A percentile compares a stretch with the other conserved stretches of the same genome.
These are phyloP conservation scores for Pygmarrhopalites habei DNA, from an alignment of 1,140 invertebrate species.

Conservation along the genomic window DNA sequence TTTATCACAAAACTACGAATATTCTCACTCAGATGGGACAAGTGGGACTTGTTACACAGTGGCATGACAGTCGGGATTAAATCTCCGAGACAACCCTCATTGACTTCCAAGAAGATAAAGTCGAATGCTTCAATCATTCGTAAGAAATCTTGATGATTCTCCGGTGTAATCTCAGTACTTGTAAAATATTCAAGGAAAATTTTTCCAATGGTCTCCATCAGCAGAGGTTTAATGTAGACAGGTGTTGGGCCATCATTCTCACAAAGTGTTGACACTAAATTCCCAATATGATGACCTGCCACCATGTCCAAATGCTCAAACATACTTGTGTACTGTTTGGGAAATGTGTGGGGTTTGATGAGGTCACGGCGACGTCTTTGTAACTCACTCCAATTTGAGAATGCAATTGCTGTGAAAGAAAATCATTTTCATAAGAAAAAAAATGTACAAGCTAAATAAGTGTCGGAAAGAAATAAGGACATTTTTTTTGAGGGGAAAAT, in stretches of 20 bases:
- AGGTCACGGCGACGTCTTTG: conserved; percentile 70
- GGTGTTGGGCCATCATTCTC: background rate
- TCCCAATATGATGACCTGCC: background rate
- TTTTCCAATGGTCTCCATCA: conserved; percentile 66
- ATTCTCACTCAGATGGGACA: conserved; percentile 58
- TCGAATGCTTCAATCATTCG: conserved; percentile 67
- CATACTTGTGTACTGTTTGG: conserved; percentile 60
- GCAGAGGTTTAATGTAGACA: conserved; percentile 53
- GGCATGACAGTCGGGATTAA: conserved; percentile 76
- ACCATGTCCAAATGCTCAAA: conserved; percentile 48
- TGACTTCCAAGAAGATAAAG: conserved; percentile 70
- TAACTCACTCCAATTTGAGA: conserved; percentile 76
- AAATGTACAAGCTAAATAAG: background rate
- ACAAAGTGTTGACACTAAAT: background rate
- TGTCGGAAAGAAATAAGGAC: background rate
- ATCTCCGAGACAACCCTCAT: conserved; percentile 78
- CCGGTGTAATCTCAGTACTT: conserved; percentile 59
- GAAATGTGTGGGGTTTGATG: conserved; percentile 66
- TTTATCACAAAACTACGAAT: conserved; percentile 69
- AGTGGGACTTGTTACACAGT: conserved; percentile 62
- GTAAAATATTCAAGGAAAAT: conserved; percentile 81
- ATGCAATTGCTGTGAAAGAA: conserved; percentile 62
- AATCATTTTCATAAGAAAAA: background rate
- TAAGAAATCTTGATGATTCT: conserved; percentile 55
- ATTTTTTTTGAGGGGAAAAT: background rate